Evolutionary conservation across 37 sponge, comb jelly and placozoan genomes (phyloP).

Genomic region (Geodia barretti): DNA sequence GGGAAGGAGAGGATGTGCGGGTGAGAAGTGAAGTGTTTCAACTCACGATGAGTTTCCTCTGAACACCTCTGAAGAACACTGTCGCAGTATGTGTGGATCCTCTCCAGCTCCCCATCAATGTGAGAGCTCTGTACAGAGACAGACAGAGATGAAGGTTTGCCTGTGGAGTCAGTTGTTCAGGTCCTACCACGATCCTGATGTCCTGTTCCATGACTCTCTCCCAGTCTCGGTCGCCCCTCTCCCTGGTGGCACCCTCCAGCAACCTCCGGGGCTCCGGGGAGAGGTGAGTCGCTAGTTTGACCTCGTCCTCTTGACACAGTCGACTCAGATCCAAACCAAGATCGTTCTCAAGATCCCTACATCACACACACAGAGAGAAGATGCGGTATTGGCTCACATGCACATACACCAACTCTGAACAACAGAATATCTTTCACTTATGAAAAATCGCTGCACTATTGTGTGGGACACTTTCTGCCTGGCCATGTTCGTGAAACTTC

Average conservation of each 20-base stretch:
- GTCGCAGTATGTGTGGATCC: neutral
- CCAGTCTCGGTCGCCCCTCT: neutral
- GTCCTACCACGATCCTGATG: neutral
- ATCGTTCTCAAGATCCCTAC: slow-evolving; percentile 12
- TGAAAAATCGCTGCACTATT: no score
- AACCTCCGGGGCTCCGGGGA: slow-evolving; percentile 28
- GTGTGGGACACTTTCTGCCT: no score
- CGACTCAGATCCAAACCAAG: slow-evolving; percentile 1
- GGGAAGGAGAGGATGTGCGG: no score
- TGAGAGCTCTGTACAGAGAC: slow-evolving; percentile 1
- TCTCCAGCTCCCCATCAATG: slow-evolving; percentile 14
- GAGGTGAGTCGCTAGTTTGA: slow-evolving; percentile 27
- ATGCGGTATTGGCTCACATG: no score
- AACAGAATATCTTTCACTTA: no score
- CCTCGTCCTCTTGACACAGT: slow-evolving; percentile 10
- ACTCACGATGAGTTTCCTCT: neutral
- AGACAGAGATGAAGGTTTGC: no score
- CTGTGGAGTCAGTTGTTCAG: neutral
- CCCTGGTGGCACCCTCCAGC: slow-evolving; percentile 3
- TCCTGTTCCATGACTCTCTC: neutral
- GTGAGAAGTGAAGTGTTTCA: no score
- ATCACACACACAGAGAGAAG: neutral
- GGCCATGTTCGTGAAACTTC: no score
- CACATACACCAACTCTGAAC: no score
- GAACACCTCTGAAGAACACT: neutral